Evolutionary conservation across 1,140 invertebrate genomes (phyloP), one percentile per base, ranked within the genome.

Genomic region (Subanguina moxae): DNA sequence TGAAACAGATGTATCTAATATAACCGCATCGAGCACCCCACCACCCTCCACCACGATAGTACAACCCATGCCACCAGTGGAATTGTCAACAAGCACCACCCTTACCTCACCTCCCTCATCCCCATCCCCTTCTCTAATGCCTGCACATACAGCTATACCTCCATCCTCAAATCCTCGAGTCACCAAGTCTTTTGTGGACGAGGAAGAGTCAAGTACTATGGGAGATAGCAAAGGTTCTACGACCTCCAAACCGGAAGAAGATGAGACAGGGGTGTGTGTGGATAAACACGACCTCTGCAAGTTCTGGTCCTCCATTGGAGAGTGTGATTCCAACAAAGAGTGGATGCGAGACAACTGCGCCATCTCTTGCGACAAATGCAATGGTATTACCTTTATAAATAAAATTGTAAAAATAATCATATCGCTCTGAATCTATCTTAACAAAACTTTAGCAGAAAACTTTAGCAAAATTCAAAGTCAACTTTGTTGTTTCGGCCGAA

Each of bases 201-300:
- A 61, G n/a, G 58, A 61, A 5, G 27, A 30, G 58, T 21, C 58
- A 21, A 61, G n/a, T 19, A 30, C 19, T 8, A 30, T 21, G 1
- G 62, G 8, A 19, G 62, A 64, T 15, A 11, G 11, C 17, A 28
- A 30, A 13, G 19, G 9, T 5, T 27, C 19, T 0, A 62, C 27
- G 13, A 62, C 59, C 1, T 13, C 23, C 0, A 42, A 65, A 11
- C 58, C 58, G 3, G 28, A 21, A 21, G 28, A 61, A 30, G 58
- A 61, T 32, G 58, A 64, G 25, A 21, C 59, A 61, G 66, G 67
- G 1, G 23, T 69, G 17, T 79, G 77, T 62, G 59, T 62, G n/a
- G 77, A 79, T 32, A 62, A 59, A 42, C 77, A 79, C 38, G 79
- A 80, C 68, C 67, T 81, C n/a, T 81, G 79, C 70, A 81, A 81